Evolutionary conservation across 2,888 invertebrate species (phyloP), one percentile per base, ranked within the genome.

Genomic region (Sinodicranocentrus sp.): DNA sequence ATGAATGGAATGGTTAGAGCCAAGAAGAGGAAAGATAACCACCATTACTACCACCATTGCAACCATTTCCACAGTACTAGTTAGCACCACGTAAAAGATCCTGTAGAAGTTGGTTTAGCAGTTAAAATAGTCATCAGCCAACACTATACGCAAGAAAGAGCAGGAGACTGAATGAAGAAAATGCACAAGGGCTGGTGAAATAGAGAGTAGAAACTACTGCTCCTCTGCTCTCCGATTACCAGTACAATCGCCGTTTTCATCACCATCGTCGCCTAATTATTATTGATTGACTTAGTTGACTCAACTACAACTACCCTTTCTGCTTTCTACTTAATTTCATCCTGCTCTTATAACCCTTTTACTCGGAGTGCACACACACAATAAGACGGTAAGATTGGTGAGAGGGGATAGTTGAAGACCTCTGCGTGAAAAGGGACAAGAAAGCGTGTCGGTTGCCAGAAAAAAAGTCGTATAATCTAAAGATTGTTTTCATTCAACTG

Each of bases 221-320:
- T 63, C 70, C n/a, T n/a, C 78, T 61, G 63, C 63, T 79, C 72
- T 54, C 17, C 65, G 39, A 79, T 79, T 72, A 79, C 71, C 52
- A 15, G n/a, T n/a, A n/a, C 72, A 52, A 82, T 54, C 61, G 17
- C 52, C 65, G 57, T 76, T 76, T 65, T 76, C 82, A 82, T 82
- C 82, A 82, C 82, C 76, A 76, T 82, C 73, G 68, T 65, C 76
- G 80, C 70, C 83, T 85, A 85, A 85, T 85, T 85, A 85, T 85
- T 83, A 85, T 85, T 85, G 85, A 85, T 85, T 85, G 85, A 78
- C 77, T 77, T 77, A 76, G 78, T 75, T 82, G 76, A 83, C 83
- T 73, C 72, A 71, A 39, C 82, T 79, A 73, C 73, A 65, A 73
- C 76, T 71, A 80, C 65, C 67, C 57, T 76, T n/a, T 76, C 57